Base-by-base conservation (phyloP, 2,113 vertebrate genomes). In the Bujurquina vittata region DNA sequence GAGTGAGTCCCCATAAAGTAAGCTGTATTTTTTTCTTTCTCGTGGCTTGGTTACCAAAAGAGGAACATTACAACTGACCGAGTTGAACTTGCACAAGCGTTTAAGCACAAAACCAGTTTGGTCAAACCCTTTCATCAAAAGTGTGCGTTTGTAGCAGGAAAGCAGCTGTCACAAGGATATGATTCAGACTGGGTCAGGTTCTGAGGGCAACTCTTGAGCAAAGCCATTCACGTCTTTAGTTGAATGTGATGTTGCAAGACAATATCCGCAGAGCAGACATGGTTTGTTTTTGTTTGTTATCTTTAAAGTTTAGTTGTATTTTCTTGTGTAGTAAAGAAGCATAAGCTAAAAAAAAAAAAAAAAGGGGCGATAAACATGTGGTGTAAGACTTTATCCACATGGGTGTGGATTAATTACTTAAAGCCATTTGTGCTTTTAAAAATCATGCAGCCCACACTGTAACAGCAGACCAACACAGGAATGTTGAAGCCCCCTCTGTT, bases 121-220 rank as follows among this genome's bases (percentile, higher is more conserved):
- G 72, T n/a, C n/a, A 57, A 23, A 73, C 49, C 61, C 67, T 61
- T 65, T 52, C 43, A 52, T 65, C 40, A 77, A 58, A 61, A 52
- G 73, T 43, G 40, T 43, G 10, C 74, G 4, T 74, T 52, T 78
- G 37, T 69, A 12, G 61, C 65, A 87, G 58, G 17, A 67, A 69
- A 56, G 57, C 75, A 86, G 79, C 87, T 31, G 79, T 63, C 62
- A 80, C 74, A 79, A 75, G 40, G 29, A 61, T 78, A 69, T 89
- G 88, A 89, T 88, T 92, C 84, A 90, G 58, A 35, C 37, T 61
- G 55, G 84, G 77, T 86, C 72, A 31, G 46, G 54, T 81, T 78
- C 10, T 84, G 79, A 77, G 63, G 79, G 67, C 67, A 76, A 59
- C 31, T 84, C 57, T 69, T 52, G 49, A 84, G 63, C 79, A 72